Percentiles rank a stretch among this genome's conserved stretches.
Evolutionary conservation across 2,113 vertebrate species (phyloP).

Genomic region (Esox niger): DNA sequence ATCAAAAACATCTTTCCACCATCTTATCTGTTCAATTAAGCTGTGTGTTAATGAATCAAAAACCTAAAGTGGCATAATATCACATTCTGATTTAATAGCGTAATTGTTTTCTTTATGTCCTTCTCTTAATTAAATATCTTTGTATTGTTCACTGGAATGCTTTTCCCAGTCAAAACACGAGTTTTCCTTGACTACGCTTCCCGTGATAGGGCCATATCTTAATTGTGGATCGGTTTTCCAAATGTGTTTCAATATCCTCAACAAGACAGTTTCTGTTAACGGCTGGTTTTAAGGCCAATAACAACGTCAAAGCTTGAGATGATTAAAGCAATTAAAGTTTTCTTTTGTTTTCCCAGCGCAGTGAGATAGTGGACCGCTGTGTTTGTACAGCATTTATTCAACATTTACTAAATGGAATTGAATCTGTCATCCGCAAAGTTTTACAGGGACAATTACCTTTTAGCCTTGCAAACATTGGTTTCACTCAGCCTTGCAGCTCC

Average conservation of each 20-base stretch:
- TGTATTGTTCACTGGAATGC: conserved; percentile 67
- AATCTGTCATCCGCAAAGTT: conserved; percentile 94
- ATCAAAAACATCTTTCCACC: conserved; percentile 72
- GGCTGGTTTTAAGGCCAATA: conserved; percentile 88
- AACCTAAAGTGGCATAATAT: conserved; percentile 71
- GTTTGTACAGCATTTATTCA: conserved; percentile 96
- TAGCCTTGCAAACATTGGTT: conserved; percentile 82
- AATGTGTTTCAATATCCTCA: conserved; percentile 82
- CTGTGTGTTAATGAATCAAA: conserved; percentile 68
- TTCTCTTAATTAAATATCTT: conserved; percentile 79
- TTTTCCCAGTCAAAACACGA: conserved; percentile 73
- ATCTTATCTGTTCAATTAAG: conserved; percentile 79
- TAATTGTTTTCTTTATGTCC: conserved; percentile 74
- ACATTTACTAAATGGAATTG: conserved; percentile 92
- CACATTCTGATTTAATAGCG: conserved; percentile 74
- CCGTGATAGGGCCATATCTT: conserved; percentile 74
- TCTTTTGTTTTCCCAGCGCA: conserved; percentile 89
- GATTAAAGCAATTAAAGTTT: conserved; percentile 99
- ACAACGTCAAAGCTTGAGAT: conserved; percentile 87
- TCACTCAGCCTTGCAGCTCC: conserved; percentile 62
- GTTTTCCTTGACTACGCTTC: conserved; percentile 50
- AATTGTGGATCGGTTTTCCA: conserved; percentile 77
- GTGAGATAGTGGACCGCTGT: conserved; percentile 75
- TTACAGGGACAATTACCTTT: conserved; percentile 86
- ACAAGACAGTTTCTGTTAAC: conserved; percentile 86